Evolutionary conservation across 2,113 vertebrate species (phyloP).

Genomic region (Heteronetta atricapilla): DNA sequence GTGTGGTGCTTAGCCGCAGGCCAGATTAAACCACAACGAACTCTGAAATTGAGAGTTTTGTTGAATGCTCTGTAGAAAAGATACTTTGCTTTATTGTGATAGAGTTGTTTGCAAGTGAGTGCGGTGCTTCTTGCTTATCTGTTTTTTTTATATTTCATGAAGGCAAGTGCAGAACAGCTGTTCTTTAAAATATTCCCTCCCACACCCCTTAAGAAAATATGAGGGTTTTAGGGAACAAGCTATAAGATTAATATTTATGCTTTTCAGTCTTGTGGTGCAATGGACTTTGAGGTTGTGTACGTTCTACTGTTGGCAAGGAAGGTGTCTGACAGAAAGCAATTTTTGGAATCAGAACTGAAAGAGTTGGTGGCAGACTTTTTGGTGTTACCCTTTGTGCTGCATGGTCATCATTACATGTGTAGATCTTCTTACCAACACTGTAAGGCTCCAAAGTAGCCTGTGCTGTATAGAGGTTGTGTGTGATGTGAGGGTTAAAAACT

Average conservation of each 20-base stretch:
- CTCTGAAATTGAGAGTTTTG: background rate
- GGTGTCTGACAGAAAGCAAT: background rate
- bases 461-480: background rate
- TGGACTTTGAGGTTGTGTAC: background rate
- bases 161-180: background rate
- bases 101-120: background rate
- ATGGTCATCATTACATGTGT: accelerated
- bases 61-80: background rate
- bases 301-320: background rate
- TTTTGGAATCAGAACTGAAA: background rate
- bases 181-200: background rate
- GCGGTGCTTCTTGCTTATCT: background rate
- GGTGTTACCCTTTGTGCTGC: background rate
- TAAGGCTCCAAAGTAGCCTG: background rate
- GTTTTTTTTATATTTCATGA: background rate
- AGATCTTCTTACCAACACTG: background rate
- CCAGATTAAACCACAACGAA: too few relatives aligned
- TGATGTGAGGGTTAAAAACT: background rate
- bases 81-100: background rate
- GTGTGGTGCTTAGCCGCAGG: too few relatives aligned
- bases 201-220: background rate
- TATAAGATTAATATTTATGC: background rate
- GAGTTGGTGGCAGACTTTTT: background rate
- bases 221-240: background rate
- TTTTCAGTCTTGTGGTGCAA: background rate